Base-by-base conservation (phyloP, 2,113 vertebrate genomes). In the Antechinus stuartii region DNA sequence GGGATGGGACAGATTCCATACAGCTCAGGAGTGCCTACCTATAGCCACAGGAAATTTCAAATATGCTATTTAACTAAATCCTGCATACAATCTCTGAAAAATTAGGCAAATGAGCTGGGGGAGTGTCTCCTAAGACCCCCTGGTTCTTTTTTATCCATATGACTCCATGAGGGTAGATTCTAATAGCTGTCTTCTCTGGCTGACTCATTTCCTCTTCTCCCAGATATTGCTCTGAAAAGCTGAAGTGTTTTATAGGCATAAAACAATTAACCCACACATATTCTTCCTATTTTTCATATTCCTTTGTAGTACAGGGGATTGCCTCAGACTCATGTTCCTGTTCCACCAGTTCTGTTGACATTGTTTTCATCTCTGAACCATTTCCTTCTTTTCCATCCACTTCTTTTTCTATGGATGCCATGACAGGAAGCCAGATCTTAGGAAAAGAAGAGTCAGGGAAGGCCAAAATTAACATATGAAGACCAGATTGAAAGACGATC, bases 391-490 rank as follows among this genome's bases (percentile, higher is more conserved):
- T 96, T 95, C 92, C 8, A 1, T 93, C 55, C 93, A 95, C 90
- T 97, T 97, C 95, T 96, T 94, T 92, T 94, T 97, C 89, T 97
- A 92, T 96, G 96, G 91, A 95, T 56, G 50, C 92, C 93, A 90
- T 53, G 91, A 94, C 95, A 94, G 96, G 90, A 97, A 97, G 91
- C 76, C 94, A 91, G 54, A 84, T 76, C 68, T 76, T 42, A 76
- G 35, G 19, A 42, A 84, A 84, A 84, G 68, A 42, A 84, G 68
- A 49, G 52, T 89, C 92, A 53, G 89, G 42, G 46, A 96, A 95
- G 93, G 94, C 93, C 95, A 96, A 94, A 96, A 93, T 54, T 92
- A 97, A 95, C 97, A 96, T 94, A 94, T 56, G 95, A 97, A 57
- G 93, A 92, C 84, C 97, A 94, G 47, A 96, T 90, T 95, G 94